These are phyloP conservation scores for Druon quercuslanigerum DNA, from an alignment of 1,140 invertebrate species.

Conservation along the genomic window DNA sequence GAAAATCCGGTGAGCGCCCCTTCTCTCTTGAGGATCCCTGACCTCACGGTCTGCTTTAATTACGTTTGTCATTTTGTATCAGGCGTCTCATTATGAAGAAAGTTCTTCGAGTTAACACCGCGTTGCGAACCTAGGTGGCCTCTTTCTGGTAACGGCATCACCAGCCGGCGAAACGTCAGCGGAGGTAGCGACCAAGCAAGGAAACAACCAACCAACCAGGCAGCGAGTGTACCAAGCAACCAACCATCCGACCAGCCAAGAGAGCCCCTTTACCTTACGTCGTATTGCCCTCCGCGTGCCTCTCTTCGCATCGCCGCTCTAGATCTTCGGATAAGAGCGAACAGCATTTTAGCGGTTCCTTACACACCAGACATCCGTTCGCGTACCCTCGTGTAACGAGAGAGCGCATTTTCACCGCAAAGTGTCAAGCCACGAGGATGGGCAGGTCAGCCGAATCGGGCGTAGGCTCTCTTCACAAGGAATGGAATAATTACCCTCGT, in stretches of 20 bases:
- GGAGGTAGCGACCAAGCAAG: conserved; percentile 59
- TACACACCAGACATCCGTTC: conserved; percentile 76
- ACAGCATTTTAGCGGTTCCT: conserved; percentile 78
- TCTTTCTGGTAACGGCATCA: conserved; percentile 71
- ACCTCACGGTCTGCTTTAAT: conserved; percentile 68
- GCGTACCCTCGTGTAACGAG: conserved; percentile 65
- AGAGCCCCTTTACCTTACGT: conserved; percentile 55
- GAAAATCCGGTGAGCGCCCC: conserved; percentile 50
- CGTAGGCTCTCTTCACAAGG: conserved; percentile 1
- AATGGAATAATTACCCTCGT: conserved; percentile 32
- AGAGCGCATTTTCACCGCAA: conserved; percentile 61
- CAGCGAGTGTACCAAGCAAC: conserved; percentile 44
- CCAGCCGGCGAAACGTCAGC: conserved; percentile 57
- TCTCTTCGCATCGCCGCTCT: conserved; percentile 76
- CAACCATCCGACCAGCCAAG: conserved; percentile 45
- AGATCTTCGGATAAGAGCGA: conserved; percentile 75
- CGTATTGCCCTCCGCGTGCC: conserved; percentile 69
- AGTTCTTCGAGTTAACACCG: conserved; percentile 65
- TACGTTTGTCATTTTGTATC: conserved; percentile 71
- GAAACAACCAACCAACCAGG: conserved; percentile 43
- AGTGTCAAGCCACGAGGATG: conserved; percentile 60
- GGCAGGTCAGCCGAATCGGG: conserved; percentile 43
- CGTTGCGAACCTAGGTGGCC: conserved; percentile 68
- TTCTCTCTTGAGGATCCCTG: conserved; percentile 54
- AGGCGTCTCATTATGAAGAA: conserved; percentile 71